Percentiles rank a stretch among this genome's conserved stretches.
Evolutionary conservation across 1,140 invertebrate genomes (phyloP).

Genomic region (Ylistrum balloti): DNA sequence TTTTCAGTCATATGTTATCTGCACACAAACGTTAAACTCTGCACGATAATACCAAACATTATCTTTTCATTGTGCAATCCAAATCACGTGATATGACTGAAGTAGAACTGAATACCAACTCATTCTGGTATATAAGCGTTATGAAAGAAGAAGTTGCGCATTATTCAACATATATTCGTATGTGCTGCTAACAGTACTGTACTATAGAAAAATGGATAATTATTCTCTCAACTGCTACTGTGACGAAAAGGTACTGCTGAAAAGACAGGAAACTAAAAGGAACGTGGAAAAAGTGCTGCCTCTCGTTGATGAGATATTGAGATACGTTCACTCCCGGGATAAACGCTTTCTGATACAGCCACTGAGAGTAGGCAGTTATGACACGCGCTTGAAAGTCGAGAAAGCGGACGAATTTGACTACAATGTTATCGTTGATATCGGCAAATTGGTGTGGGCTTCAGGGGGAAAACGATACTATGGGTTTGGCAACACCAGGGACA

Average conservation of each 20-base stretch:
- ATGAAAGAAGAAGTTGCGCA: neutral
- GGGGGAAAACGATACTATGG: constrained; percentile 39
- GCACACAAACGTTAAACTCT: too few relatives aligned
- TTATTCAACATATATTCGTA: neutral
- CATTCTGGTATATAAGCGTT: neutral
- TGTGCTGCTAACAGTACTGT: neutral
- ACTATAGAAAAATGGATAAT: constrained; percentile 38
- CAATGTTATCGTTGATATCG: constrained; percentile 41
- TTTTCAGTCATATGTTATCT: neutral
- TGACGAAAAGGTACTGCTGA: constrained; percentile 39
- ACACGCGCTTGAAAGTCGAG: constrained; percentile 43
- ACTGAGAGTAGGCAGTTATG: constrained; percentile 47
- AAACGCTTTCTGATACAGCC: constrained; percentile 41
- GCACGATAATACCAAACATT: too few relatives aligned
- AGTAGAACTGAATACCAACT: too few relatives aligned
- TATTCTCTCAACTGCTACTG: constrained; percentile 29
- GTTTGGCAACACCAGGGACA: neutral
- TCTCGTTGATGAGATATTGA: constrained; percentile 41
- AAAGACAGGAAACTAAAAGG: constrained; percentile 13
- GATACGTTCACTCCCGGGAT: constrained; percentile 39
- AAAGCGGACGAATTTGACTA: constrained; percentile 51
- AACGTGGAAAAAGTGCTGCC: neutral
- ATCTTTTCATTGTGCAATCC: too few relatives aligned
- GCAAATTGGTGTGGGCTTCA: neutral
- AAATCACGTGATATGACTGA: too few relatives aligned